Conservation (phyloP, 2,888 invertebrate genomes). For the Scaptomyza tumidula region DNA sequence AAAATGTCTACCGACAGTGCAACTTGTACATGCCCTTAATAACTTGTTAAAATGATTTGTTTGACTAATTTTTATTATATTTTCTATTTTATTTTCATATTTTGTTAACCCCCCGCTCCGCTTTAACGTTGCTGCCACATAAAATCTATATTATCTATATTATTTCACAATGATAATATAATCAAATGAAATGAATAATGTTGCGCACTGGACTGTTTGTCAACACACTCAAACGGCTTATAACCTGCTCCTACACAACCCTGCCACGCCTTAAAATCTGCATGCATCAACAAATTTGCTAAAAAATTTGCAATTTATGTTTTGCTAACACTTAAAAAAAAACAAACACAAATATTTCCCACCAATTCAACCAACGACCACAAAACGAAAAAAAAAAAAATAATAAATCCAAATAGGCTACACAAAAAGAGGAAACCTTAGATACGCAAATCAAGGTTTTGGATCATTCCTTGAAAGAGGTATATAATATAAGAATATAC, state of each 20-base stretch:
- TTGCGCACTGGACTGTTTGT: slow-evolving; percentile 47
- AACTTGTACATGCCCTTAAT: slow-evolving; percentile 31
- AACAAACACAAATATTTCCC: slow-evolving; percentile 13
- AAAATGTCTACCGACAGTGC: slow-evolving; percentile 82
- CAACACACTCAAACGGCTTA: slow-evolving; percentile 33
- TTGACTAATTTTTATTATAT: slow-evolving; percentile 77
- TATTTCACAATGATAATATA: slow-evolving; percentile 12
- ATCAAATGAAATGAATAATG: slow-evolving; percentile 31
- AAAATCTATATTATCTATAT: slow-evolving; percentile 19
- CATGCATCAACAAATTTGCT: slow-evolving; percentile 44
- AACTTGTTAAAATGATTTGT: slow-evolving; percentile 35
- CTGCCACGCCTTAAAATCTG: slow-evolving; percentile 42
- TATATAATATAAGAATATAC: slow-evolving; percentile 85
- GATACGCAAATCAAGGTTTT: slow-evolving; percentile 95
- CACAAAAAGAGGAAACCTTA: slow-evolving; percentile 97
- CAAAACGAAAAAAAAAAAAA: slow-evolving; percentile 27
- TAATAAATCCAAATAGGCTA: slow-evolving; percentile 88
- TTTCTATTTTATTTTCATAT: slow-evolving; percentile 74
- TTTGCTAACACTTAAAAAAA: slow-evolving; percentile 40
- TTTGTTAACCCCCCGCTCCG: slow-evolving; percentile 58
- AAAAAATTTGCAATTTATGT: slow-evolving; percentile 32
- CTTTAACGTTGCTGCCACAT: slow-evolving; percentile 50
- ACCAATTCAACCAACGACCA: slow-evolving; percentile 55
- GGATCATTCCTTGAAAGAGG: slow-evolving; percentile 96
- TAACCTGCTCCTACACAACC: slow-evolving; percentile 15